Conservation (phyloP, 2,797 vertebrate species). For the Sebastolobus altivelis region DNA sequence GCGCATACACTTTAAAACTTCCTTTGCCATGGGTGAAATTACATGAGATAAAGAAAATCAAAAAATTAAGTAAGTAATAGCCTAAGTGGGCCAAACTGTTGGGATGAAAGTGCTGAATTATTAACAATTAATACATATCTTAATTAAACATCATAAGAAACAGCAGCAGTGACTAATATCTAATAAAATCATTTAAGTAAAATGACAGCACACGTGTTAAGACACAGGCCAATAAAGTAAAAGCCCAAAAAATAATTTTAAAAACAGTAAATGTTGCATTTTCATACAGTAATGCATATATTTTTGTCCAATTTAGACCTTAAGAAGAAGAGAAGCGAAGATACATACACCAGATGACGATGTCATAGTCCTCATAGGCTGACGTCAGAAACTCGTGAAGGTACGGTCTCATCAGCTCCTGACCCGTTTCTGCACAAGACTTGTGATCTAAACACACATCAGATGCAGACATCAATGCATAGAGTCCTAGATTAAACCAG, state of each 20-base stretch:
- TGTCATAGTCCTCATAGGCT: constrained; percentile 98
- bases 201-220: background rate
- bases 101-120: too few species aligned
- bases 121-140: too few species aligned
- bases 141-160: too few species aligned
- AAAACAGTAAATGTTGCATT: background rate
- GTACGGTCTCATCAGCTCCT: constrained; percentile 98
- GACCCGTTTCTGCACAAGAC: constrained; percentile 97
- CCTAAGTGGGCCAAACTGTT: too few species aligned
- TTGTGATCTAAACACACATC: constrained; percentile 90
- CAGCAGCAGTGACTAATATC: too few species aligned
- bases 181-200: too few species aligned
- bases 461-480: background rate
- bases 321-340: background rate
- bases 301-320: background rate
- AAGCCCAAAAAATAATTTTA: background rate
- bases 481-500: background rate
- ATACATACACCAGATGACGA: constrained; percentile 99
- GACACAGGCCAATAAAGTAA: background rate
- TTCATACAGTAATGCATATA: background rate
- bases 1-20: too few species aligned
- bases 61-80: too few species aligned
- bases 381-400: constrained; percentile 98
- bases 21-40: too few species aligned
- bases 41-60: too few species aligned